A percentile compares a stretch with the other conserved stretches of the same genome.
Evolutionary conservation across 2,797 vertebrate species (phyloP).

Genomic region (Meriones psammophilus): DNA sequence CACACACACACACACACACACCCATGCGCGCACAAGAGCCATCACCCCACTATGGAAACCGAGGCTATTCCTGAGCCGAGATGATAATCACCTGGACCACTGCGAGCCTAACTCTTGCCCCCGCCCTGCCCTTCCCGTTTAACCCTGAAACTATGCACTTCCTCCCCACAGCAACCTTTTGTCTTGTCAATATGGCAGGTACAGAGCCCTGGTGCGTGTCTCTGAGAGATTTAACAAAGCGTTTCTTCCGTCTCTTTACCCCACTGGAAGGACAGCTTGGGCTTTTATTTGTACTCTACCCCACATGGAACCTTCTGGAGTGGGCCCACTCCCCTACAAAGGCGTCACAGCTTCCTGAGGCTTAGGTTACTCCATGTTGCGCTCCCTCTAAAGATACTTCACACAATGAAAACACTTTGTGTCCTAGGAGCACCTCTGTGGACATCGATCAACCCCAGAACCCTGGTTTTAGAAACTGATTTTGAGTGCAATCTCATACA

Average conservation of each 20-base stretch:
- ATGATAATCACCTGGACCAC: neutral
- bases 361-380: neutral
- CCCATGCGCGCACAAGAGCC: neutral
- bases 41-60: neutral
- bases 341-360: neutral
- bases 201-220: neutral
- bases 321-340: neutral
- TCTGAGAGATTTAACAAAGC: slow-evolving; percentile 32
- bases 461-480: neutral
- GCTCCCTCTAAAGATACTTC: slow-evolving; percentile 8
- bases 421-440: neutral
- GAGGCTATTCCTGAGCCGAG: neutral
- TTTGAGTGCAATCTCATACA: neutral
- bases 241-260: slow-evolving; percentile 8
- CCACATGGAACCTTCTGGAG: neutral
- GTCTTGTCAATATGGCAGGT: neutral
- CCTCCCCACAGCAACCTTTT: neutral
- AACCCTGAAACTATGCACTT: neutral
- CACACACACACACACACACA: no score
- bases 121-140: neutral
- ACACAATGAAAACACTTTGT: neutral
- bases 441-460: neutral
- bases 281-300: neutral
- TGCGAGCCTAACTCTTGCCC: neutral
- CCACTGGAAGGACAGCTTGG: neutral